A percentile compares a stretch with the other conserved stretches of the same genome.
phyloP scores from a whole-genome alignment of 2,113 vertebrate genomes.

The Dicerorhinus sumatrensis region DNA sequence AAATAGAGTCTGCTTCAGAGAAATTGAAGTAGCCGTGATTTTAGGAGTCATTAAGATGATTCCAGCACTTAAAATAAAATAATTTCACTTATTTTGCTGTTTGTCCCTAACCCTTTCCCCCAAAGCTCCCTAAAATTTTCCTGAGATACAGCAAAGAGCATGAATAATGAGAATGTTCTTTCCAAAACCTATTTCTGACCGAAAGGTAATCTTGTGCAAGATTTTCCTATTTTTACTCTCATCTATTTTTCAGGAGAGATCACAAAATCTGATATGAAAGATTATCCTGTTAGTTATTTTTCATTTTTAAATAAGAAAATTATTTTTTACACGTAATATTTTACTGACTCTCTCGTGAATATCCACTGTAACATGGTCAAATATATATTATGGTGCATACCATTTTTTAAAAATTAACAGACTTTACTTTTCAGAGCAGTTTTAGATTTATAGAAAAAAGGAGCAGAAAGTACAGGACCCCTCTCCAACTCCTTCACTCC shows the following conservation, averaged over 20 bases:
- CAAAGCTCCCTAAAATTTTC: neutral
- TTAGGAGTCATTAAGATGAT: neutral
- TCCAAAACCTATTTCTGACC: neutral
- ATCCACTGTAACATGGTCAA: neutral
- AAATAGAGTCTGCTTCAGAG: neutral
- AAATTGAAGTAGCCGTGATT: neutral
- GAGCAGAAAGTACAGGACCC: neutral
- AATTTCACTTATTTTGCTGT: neutral
- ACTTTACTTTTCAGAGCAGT: neutral
- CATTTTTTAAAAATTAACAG: neutral
- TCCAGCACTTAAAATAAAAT: neutral
- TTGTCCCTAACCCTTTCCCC: neutral
- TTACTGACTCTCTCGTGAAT: neutral
- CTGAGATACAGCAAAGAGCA: neutral
- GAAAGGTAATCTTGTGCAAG: neutral
- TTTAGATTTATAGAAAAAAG: neutral
- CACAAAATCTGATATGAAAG: neutral
- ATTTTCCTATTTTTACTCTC: neutral
- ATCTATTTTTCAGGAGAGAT: neutral
- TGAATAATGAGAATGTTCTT: neutral
- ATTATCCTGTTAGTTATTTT: neutral
- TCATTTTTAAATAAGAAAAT: conserved; percentile 1
- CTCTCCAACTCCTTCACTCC: neutral
- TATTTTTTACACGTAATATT: neutral
- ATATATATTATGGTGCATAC: neutral